Percentiles rank a stretch among this genome's conserved stretches.
These are phyloP conservation scores for Lepidochrysops patricia DNA, from an alignment of 2,888 invertebrate species.

Conservation along the genomic window DNA sequence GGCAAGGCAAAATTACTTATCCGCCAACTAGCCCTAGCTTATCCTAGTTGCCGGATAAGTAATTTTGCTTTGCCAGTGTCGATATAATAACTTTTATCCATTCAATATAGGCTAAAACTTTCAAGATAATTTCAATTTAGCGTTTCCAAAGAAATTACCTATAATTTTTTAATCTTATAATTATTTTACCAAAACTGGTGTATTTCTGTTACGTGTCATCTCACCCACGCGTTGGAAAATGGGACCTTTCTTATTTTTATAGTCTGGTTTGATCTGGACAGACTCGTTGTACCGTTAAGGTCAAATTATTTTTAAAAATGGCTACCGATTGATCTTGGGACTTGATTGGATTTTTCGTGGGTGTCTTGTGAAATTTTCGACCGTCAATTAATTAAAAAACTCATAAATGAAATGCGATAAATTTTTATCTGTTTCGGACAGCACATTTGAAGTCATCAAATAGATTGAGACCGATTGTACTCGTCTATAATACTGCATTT, in stretches of 20 bases:
- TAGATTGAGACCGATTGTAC: neutral
- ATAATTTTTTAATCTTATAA: neutral
- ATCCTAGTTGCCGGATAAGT: too few species aligned
- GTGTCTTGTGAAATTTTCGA: conserved; percentile 4
- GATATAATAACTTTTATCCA: too few species aligned
- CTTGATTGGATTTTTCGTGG: conserved; percentile 6
- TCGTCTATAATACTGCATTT: neutral
- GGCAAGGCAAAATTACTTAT: too few species aligned
- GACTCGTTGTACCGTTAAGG: conserved; percentile 13
- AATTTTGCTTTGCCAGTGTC: too few species aligned
- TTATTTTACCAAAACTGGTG: neutral
- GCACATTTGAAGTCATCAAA: neutral
- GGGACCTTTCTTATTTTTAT: neutral
- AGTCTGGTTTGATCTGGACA: neutral
- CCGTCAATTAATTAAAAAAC: neutral
- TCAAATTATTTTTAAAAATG: conserved; percentile 10
- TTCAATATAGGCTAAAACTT: too few species aligned
- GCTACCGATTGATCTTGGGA: neutral
- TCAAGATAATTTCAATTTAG: too few species aligned
- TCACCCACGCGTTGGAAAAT: conserved; percentile 4
- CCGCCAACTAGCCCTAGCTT: too few species aligned
- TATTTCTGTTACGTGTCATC: neutral
- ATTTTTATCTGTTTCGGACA: neutral
- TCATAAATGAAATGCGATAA: neutral
- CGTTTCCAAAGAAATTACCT: neutral